phyloP scores from a whole-genome alignment of 2,888 invertebrate species.

The Holacanthella duospinosa region DNA sequence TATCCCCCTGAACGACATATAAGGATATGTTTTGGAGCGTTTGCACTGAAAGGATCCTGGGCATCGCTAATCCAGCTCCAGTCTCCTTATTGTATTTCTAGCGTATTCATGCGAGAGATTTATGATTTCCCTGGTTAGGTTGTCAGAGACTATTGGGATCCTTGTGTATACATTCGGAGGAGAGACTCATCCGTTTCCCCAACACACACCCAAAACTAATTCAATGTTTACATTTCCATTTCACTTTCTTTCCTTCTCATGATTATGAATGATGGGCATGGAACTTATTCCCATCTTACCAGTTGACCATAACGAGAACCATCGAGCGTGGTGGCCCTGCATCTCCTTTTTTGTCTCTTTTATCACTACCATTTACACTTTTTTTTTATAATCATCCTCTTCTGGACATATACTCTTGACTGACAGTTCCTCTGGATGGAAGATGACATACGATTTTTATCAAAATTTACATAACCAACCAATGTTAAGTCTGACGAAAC shows the following conservation, averaged over 20 bases:
- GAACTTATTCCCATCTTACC: neutral
- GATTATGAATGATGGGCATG: neutral
- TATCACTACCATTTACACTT: too few relatives aligned
- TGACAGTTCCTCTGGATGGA: too few relatives aligned
- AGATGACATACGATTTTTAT: too few relatives aligned
- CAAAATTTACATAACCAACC: too few relatives aligned
- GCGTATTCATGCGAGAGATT: neutral
- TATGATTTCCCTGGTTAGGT: neutral
- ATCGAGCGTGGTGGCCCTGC: too few relatives aligned
- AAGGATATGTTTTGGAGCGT: too few relatives aligned
- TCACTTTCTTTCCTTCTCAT: neutral
- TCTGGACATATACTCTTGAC: too few relatives aligned
- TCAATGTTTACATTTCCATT: neutral
- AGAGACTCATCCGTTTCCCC: neutral
- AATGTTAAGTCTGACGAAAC: too few relatives aligned
- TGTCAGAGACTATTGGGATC: neutral
- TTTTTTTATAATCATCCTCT: too few relatives aligned
- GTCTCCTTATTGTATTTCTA: neutral
- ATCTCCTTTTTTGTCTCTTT: too few relatives aligned
- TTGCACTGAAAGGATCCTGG: too few relatives aligned
- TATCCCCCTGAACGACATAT: neutral
- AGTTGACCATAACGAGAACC: too few relatives aligned
- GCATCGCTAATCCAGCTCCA: neutral
- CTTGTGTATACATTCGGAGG: neutral
- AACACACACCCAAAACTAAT: neutral